Evolutionary conservation across 2,888 invertebrate species (phyloP).

Genomic region (Dasypogon diadema): DNA sequence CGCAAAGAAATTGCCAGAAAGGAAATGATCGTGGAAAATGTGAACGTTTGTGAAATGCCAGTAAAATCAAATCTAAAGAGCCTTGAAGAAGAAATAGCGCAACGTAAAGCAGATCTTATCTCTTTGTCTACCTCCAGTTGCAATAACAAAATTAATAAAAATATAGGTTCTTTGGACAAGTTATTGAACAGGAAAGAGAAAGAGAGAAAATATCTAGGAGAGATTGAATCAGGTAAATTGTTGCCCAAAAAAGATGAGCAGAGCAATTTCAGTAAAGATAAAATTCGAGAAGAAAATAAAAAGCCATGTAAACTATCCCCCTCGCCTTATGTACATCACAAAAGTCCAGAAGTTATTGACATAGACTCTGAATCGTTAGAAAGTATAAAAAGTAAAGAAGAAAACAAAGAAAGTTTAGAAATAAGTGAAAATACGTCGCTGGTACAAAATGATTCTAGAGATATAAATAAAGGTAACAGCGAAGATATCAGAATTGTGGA

Average conservation of each 20-base stretch:
- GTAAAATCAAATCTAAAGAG: slow-evolving; percentile 56
- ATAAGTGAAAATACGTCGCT: background rate
- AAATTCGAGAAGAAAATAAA: background rate
- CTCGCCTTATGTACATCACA: background rate
- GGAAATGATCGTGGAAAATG: background rate
- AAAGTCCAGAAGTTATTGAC: slow-evolving; percentile 49
- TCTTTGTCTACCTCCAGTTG: slow-evolving; percentile 56
- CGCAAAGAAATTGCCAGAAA: background rate
- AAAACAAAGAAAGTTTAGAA: slow-evolving; percentile 13
- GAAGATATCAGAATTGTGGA: slow-evolving; percentile 24
- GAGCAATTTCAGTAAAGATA: slow-evolving; percentile 13
- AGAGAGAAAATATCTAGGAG: slow-evolving; percentile 62
- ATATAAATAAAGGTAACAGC: background rate
- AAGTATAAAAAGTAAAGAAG: slow-evolving; percentile 38
- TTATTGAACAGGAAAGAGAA: slow-evolving; percentile 72
- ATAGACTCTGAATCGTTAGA: slow-evolving; percentile 54
- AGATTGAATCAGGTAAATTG: background rate
- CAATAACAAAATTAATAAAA: slow-evolving; percentile 65
- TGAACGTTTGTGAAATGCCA: background rate
- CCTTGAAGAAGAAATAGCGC: slow-evolving; percentile 65
- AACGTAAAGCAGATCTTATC: slow-evolving; percentile 63
- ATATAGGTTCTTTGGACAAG: slow-evolving; percentile 71
- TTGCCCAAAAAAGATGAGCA: background rate
- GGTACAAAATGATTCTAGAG: background rate
- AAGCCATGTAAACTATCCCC: background rate